Evolutionary conservation across 2,113 vertebrate species (phyloP).

Genomic region (Gnathonemus longibarbis): DNA sequence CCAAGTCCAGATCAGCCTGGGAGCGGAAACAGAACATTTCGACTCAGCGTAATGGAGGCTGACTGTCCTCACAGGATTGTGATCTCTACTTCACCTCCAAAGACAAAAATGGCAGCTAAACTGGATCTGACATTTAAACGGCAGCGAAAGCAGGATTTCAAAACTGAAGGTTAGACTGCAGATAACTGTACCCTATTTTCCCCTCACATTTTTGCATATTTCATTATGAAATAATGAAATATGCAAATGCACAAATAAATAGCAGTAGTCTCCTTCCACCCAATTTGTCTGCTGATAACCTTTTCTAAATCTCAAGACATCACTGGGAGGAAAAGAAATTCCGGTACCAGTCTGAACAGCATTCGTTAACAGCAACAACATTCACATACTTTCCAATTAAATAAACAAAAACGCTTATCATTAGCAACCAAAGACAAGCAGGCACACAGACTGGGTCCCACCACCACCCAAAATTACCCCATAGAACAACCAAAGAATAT

Average conservation of each 20-base stretch:
- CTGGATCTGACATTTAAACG: not conserved
- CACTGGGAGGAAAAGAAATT: not conserved
- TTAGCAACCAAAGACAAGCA: not conserved
- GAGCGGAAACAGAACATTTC: not conserved
- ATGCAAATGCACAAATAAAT: not conserved
- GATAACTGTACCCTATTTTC: not conserved
- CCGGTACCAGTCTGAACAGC: not conserved
- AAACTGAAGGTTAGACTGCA: not conserved
- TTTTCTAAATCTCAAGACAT: not conserved
- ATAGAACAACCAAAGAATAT: not conserved
- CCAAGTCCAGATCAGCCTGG: not conserved
- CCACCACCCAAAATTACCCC: not conserved
- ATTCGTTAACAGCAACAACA: not conserved
- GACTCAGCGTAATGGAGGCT: not conserved
- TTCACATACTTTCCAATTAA: not conserved
- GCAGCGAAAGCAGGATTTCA: not conserved
- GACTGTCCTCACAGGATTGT: not conserved
- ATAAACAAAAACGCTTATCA: not conserved
- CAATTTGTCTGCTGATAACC: not conserved
- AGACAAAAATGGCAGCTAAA: not conserved
- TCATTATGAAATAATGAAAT: slow-evolving; percentile 3
- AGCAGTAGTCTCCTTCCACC: not conserved
- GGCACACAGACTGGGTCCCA: not conserved
- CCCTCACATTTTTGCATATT: slow-evolving; percentile 3
- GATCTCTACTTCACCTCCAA: not conserved